Evolutionary conservation across 2,888 invertebrate genomes (phyloP).

Genomic region (Dasypolia templi): DNA sequence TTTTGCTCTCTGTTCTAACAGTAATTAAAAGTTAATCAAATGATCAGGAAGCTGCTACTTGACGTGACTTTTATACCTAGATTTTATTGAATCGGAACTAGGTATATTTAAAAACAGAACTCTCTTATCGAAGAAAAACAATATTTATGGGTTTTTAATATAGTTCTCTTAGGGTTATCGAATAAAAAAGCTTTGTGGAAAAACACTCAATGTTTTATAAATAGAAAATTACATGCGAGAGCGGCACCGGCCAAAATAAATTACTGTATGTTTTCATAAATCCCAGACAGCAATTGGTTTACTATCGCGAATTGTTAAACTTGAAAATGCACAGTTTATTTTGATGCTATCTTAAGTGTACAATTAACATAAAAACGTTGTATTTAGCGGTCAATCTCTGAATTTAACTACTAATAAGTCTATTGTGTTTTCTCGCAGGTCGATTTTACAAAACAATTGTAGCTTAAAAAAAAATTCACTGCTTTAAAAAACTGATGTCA

Average conservation of each 20-base stretch:
- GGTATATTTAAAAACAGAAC: conserved; percentile 3
- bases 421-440: conserved; percentile 39
- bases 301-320: neutral
- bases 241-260: neutral
- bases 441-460: conserved; percentile 44
- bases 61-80: neutral
- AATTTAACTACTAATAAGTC: conserved; percentile 9
- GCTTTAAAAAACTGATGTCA: neutral
- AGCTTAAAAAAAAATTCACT: conserved; percentile 16
- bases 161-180: neutral
- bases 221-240: neutral
- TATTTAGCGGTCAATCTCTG: conserved; percentile 37
- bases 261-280: conserved; percentile 17
- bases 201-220: neutral
- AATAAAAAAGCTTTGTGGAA: neutral
- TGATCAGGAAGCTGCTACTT: neutral
- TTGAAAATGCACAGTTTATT: conserved; percentile 26
- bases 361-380: conserved; percentile 49
- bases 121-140: no score
- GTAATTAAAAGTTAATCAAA: conserved; percentile 17
- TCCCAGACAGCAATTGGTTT: neutral
- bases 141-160: neutral
- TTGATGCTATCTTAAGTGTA: conserved; percentile 46
- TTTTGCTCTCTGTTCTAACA: neutral
- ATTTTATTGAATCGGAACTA: neutral